phyloP scores from a whole-genome alignment of 2,888 invertebrate species.

The Dicycla oo region DNA sequence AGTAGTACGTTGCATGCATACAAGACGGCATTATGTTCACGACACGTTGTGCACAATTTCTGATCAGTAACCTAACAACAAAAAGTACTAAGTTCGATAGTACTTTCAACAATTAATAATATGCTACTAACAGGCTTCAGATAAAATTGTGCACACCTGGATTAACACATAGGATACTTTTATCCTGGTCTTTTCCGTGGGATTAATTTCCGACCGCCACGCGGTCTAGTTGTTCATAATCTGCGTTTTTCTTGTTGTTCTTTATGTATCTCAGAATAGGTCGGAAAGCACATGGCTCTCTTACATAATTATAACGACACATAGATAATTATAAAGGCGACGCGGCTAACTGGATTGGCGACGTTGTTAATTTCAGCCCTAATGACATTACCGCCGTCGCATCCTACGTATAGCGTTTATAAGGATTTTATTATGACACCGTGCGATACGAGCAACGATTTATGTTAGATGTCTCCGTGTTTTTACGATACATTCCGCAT shows the following conservation, averaged over 20 bases:
- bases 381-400: slow-evolving; percentile 63
- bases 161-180: no score
- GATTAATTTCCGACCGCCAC: no score
- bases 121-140: no score
- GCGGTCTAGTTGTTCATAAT: neutral
- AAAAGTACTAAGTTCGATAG: no score
- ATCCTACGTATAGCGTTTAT: slow-evolving; percentile 60
- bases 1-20: no score
- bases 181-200: no score
- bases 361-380: slow-evolving; percentile 64
- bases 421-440: slow-evolving; percentile 58
- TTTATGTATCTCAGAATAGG: neutral
- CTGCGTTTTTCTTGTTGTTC: neutral
- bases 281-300: slow-evolving; percentile 16
- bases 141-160: no score
- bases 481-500: slow-evolving; percentile 5
- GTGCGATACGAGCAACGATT: slow-evolving; percentile 24
- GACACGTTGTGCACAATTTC: no score
- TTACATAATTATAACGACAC: slow-evolving; percentile 43
- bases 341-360: slow-evolving; percentile 65
- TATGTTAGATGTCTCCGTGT: slow-evolving; percentile 4
- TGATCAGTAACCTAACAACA: no score
- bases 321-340: slow-evolving; percentile 61
- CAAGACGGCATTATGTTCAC: no score
- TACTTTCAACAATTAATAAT: no score